Evolutionary conservation across 2,888 invertebrate genomes (phyloP), one percentile per base, ranked within the genome.

Genomic region (Pycnomerus fuliginosus): DNA sequence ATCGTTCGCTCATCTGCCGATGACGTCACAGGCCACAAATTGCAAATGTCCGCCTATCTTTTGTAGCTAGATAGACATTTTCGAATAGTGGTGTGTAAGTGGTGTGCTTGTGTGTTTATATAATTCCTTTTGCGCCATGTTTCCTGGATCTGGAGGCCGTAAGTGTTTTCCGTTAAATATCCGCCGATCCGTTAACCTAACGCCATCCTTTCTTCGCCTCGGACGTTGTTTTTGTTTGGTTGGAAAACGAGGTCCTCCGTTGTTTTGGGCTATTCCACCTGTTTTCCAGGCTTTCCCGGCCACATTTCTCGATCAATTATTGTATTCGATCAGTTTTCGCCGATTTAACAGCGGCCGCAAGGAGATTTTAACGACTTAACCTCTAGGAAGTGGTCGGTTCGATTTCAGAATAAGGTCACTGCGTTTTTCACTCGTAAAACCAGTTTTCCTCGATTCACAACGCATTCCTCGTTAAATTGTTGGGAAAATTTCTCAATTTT

Each of bases 11-110:
- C n/a, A n/a, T n/a, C n/a, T n/a, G n/a, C n/a, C 37, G 42, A 47
- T 69, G 69, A 69, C 69, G 69, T 69, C 69, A 69, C 56, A 53
- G 55, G 56, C 60, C 33, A 27, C 53, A 53, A 48, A 65, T 70
- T 72, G 70, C 72, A 73, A 72, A 73, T 73, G 73, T 71, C 72
- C 62, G 72, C 68, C 69, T 59, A 56, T 53, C 67, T 67, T n/a
- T 67, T 62, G 60, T 66, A 65, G 67, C 54, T 53, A 63, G 62
- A 56, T 60, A 67, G 60, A 64, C 61, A 63, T 67, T 68, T 63
- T 54, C 50, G 61, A 61, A 53, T 66, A 65, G 66, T 69, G 66
- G 68, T 68, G 70, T 68, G 66, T 64, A 63, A 55, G 43, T 59
- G 35, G 67, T 69, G 69, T 69, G 67, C 62, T 61, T 65, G 69